Evolutionary conservation across 2,888 invertebrate species (phyloP).

Genomic region (Nemapogon koenigi): DNA sequence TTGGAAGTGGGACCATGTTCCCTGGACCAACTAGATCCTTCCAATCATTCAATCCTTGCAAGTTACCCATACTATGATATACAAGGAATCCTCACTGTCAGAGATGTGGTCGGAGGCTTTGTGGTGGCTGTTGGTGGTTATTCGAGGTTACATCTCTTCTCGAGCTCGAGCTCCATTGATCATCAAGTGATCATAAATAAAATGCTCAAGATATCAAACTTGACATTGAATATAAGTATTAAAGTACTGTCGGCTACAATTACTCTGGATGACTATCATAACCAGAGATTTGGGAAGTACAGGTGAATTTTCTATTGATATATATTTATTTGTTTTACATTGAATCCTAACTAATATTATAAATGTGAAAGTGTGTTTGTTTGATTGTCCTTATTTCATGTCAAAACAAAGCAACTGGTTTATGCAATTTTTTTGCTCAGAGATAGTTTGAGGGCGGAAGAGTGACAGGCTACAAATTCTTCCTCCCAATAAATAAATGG

Average conservation of each 20-base stretch:
- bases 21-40: conserved; percentile 89
- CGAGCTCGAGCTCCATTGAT: conserved; percentile 73
- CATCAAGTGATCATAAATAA: conserved; percentile 87
- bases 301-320: conserved; percentile 67
- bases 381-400: too few relatives aligned
- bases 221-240: conserved; percentile 82
- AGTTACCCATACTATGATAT: conserved; percentile 54
- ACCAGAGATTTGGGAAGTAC: conserved; percentile 90
- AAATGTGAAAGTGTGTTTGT: too few relatives aligned
- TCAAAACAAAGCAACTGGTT: too few relatives aligned
- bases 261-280: conserved; percentile 84
- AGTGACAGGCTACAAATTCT: too few relatives aligned
- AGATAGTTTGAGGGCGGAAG: too few relatives aligned
- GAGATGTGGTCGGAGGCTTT: conserved; percentile 92
- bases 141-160: conserved; percentile 90
- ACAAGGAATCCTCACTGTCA: conserved; percentile 68
- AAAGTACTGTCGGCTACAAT: conserved; percentile 85
- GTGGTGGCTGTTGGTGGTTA: conserved; percentile 91
- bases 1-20: conserved; percentile 93
- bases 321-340: too few relatives aligned
- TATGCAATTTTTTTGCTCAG: too few relatives aligned
- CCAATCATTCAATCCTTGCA: conserved; percentile 81
- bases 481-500: too few relatives aligned
- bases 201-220: conserved; percentile 81
- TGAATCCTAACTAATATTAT: too few relatives aligned